Base-by-base conservation (phyloP, 2,888 invertebrate species). In the Ormia ochracea region DNA sequence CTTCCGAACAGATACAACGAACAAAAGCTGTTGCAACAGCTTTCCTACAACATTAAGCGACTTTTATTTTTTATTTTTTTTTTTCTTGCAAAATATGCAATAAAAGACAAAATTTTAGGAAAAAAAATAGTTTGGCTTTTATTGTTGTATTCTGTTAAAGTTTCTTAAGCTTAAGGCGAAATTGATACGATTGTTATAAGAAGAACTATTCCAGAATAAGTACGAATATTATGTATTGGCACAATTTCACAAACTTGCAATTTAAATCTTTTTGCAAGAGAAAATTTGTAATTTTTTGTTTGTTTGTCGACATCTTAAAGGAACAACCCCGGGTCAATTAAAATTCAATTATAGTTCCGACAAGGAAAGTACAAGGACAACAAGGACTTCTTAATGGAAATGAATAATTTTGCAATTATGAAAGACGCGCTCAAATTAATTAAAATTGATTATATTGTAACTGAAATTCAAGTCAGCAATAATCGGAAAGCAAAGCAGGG, bases 331-430 rank as follows among this genome's bases (percentile, higher is more conserved):
- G 17, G 26, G 70, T 14, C 31, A 61, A n/a, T 72, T 52, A 31
- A 31, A 61, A 61, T 61, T 61, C 59, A 61, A 72, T 72, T 61
- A 72, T 52, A 52, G 12, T 70, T 26, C n/a, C n/a, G n/a, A n/a
- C n/a, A n/a, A n/a, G n/a, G n/a, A n/a, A n/a, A n/a, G n/a, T n/a
- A n/a, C n/a, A n/a, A n/a, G n/a, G n/a, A n/a, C n/a, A n/a, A n/a
- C n/a, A n/a, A n/a, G n/a, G n/a, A n/a, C n/a, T n/a, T n/a, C n/a
- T n/a, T n/a, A n/a, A n/a, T n/a, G n/a, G n/a, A n/a, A n/a, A n/a
- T n/a, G n/a, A n/a, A n/a, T n/a, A n/a, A n/a, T n/a, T n/a, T n/a
- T n/a, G n/a, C n/a, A n/a, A n/a, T n/a, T n/a, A n/a, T n/a, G n/a
- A n/a, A n/a, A n/a, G n/a, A n/a, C n/a, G n/a, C n/a, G n/a, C n/a